Evolutionary conservation across 35 echinoderm and acorn worm genomes (phyloP), one percentile per base, ranked within the genome.

Genomic region (Ophiothrix spiculata): DNA sequence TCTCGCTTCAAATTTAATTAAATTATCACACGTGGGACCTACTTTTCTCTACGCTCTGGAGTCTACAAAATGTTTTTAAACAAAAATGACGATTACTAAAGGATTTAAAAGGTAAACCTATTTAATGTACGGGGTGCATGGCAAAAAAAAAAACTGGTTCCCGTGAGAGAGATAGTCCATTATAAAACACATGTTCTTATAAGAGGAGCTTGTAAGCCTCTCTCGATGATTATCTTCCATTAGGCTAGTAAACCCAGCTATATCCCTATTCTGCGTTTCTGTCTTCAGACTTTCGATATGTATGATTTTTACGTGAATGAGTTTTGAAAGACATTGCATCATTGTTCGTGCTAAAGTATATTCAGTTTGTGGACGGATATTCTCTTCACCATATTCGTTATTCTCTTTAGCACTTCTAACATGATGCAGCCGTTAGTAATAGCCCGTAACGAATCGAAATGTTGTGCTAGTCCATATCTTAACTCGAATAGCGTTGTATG

Each of bases 371-470:
- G 60, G 60, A 69, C 42, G 6, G 42, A n/a, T 15, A 69, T 12
- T 1, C 60, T 69, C 60, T 69, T 69, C 25, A 69, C 60, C 60
- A 15, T 69, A 15, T n/a, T 15, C 10, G 17, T 69, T 28, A 4
- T 69, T 49, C 23, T 69, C 60, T 69, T 69, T 25, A 25, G 16
- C 60, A n/a, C 1, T 69, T 15, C 16, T 28, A 28, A 15, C 60
- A 28, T 28, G 16, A 28, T 69, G 60, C 60, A 69, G 29, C 29
- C 60, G 29, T 15, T 69, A 28, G 3, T 69, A 69, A 69, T 69
- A 28, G 60, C 60, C 60, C 60, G 60, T 69, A 69, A 69, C 60
- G 60, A 6, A 69, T 69, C 29, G 60, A 69, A 69, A 69, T 69
- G 60, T 15, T 25, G 60, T 69, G 60, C 60, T 69, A 69, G 60